Evolutionary conservation across 2,888 invertebrate genomes (phyloP).

Genomic region (Nasonia oneida): DNA sequence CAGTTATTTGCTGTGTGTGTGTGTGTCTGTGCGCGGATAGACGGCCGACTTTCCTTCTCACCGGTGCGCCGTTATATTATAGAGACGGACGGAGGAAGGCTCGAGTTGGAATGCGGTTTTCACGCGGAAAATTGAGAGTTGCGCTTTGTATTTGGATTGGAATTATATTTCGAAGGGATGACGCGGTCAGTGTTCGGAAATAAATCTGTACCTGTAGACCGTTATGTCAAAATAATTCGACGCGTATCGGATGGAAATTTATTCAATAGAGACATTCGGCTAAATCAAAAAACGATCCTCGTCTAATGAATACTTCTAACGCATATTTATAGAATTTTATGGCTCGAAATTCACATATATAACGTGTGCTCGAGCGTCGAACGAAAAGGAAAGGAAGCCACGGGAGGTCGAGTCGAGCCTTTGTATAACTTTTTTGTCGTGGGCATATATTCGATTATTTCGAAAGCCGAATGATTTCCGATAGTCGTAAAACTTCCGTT

Average conservation of each 20-base stretch:
- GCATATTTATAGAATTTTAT: background rate
- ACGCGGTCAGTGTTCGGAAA: background rate
- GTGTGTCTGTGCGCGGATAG: conserved; percentile 4
- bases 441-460: background rate
- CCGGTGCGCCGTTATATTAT: conserved; percentile 60
- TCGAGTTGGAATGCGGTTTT: conserved; percentile 64
- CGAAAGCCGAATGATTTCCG: background rate
- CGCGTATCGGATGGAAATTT: background rate
- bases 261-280: background rate
- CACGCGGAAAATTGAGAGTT: conserved; percentile 11
- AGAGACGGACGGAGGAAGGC: conserved; percentile 46
- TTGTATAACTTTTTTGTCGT: background rate
- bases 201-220: background rate
- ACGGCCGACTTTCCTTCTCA: conserved; percentile 72
- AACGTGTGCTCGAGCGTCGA: background rate
- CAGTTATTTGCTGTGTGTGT: background rate
- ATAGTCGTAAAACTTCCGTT: background rate
- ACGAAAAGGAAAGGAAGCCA: conserved; percentile 7
- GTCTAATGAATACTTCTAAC: conserved; percentile 15
- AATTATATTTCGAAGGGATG: background rate
- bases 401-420: background rate
- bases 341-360: background rate
- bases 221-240: background rate
- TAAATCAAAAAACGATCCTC: background rate
- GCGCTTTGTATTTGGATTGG: background rate